These are phyloP conservation scores for Hyposmocoma kahamanoa DNA, from an alignment of 1,140 invertebrate genomes.

Conservation along the genomic window DNA sequence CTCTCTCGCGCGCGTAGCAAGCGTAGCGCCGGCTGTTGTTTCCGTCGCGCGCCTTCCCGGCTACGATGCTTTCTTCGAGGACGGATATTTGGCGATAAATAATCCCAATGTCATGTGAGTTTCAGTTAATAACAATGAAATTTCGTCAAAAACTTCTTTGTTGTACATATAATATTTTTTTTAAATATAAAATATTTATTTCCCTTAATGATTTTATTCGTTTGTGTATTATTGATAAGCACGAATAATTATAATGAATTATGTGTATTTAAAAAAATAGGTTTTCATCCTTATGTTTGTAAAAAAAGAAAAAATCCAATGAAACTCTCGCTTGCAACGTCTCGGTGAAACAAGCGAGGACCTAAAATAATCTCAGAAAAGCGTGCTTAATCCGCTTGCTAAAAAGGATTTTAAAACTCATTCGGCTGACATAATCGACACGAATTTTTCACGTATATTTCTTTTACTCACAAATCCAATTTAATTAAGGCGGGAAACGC, in stretches of 20 bases:
- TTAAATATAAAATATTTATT: too few relatives aligned
- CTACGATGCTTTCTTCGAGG: not conserved
- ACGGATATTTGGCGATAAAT: not conserved
- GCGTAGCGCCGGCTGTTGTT: slow-evolving; percentile 41
- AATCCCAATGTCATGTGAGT: too few relatives aligned
- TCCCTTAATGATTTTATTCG: too few relatives aligned
- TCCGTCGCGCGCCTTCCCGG: slow-evolving; percentile 42
- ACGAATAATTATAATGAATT: too few relatives aligned
- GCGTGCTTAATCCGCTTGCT: slow-evolving; percentile 51
- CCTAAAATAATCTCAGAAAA: slow-evolving; percentile 32
- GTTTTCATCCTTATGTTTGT: too few relatives aligned
- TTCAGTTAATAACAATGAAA: too few relatives aligned
- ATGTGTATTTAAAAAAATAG: too few relatives aligned
- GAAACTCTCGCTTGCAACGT: too few relatives aligned
- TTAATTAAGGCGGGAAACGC: slow-evolving; percentile 72
- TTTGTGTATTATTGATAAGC: too few relatives aligned
- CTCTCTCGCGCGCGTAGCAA: slow-evolving; percentile 21
- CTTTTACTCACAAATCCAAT: slow-evolving; percentile 71
- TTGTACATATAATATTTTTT: too few relatives aligned
- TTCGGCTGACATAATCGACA: slow-evolving; percentile 63
- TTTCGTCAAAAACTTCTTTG: too few relatives aligned
- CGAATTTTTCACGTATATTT: slow-evolving; percentile 70
- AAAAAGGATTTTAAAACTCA: slow-evolving; percentile 47
- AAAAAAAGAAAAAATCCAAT: slow-evolving; percentile 7
- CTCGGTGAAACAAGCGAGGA: too few relatives aligned